A percentile compares a stretch with the other conserved stretches of the same genome.
phyloP scores from a whole-genome alignment of 2,797 vertebrate species.

The Girardinus metallicus region DNA sequence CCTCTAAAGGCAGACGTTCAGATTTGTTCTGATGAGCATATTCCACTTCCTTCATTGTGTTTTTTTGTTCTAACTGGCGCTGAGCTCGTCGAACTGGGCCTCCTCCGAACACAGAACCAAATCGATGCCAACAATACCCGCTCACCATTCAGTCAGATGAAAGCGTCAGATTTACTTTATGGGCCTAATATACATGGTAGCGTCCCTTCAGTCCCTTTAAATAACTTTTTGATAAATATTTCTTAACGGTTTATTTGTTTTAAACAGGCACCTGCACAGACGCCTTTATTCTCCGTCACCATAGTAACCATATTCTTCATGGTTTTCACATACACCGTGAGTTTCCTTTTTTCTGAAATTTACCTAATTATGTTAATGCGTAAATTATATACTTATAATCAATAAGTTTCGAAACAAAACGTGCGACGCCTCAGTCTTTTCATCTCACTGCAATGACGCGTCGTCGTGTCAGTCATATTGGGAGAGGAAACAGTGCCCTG shows the following conservation, averaged over 20 bases:
- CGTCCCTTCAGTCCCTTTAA: not conserved
- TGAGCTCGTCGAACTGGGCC: conserved; percentile 8
- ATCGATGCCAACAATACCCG: not conserved
- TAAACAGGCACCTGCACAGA: conserved; percentile 16
- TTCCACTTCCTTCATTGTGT: conserved; percentile 28
- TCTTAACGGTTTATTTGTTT: conserved; percentile 7
- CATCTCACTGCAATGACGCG: not conserved
- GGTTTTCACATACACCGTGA: not conserved
- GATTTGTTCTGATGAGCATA: not conserved
- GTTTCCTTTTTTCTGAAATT: not conserved
- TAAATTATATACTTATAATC: not conserved
- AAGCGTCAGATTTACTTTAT: no score
- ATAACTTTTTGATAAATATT: not conserved
- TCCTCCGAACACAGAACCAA: not conserved
- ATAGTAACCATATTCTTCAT: conserved; percentile 2
- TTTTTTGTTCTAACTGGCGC: not conserved
- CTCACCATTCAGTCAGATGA: not conserved
- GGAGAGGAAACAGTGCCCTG: not conserved
- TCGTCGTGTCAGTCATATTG: not conserved
- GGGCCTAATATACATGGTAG: not conserved
- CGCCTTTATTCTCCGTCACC: not conserved
- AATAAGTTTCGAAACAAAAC: not conserved
- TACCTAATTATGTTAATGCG: not conserved
- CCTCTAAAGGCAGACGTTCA: not conserved
- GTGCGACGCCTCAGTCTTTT: no score